Base-by-base conservation (phyloP, 2,888 invertebrate genomes). In the Neocrepidodera transversa region DNA sequence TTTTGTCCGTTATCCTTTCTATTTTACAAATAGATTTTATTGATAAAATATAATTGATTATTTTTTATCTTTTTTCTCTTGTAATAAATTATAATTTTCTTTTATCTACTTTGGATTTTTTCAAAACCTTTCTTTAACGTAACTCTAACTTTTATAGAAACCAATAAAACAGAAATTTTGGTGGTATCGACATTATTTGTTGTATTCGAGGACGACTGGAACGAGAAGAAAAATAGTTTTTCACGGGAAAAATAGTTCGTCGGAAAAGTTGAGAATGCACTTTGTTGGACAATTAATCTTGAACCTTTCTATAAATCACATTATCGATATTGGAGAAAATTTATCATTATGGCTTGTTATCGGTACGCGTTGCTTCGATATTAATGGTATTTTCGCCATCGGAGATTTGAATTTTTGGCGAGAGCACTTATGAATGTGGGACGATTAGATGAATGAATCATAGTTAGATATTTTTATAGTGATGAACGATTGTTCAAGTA, bases 261-360 rank as follows among this genome's bases (percentile, higher is more conserved):
- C 36, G 54, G 30, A 55, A 43, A 55, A 55, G 53, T 61, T 52
- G 45, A 36, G 40, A 63, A 53, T 63, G 60, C 55, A 58, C 63
- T 63, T 60, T 47, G 58, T 45, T 55, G 45, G 52, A 53, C 45
- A 58, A 60, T 60, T 60, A 56, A 60, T 63, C 63, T 53, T 58
- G 17, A 26, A 49, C 56, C 52, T 63, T 56, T 47, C 54, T 32
- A 63, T 57, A 60, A 58, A 60, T 63, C 58, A 43, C 51, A 60
- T 54, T 60, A 58, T 60, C 51, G 43, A 32, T 42, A 48, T 48
- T 36, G 40, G 43, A 28, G 32, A 50, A 52, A 63, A 53, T 50
- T 54, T n/a, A n/a, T n/a, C n/a, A 57, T 63, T 47, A 60, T 50
- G 20, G 47, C 32, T 45, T 55, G 54, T 60, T 55, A 47, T 40